Percentiles rank a stretch among this genome's conserved stretches.
These are phyloP conservation scores for Leucophora obtusa DNA, from an alignment of 2,888 invertebrate species.

Conservation along the genomic window DNA sequence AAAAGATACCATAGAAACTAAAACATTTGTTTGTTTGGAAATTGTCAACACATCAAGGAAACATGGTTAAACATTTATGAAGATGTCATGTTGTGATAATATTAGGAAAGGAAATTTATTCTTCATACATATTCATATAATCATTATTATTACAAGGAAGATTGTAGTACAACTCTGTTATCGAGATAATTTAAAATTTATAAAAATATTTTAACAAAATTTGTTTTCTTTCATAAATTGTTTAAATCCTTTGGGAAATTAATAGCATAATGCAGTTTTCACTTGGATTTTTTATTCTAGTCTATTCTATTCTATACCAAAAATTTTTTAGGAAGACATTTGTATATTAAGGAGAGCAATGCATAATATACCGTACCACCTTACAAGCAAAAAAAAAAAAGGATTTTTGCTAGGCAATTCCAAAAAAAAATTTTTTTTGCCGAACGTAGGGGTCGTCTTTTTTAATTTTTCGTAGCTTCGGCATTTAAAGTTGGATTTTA, in stretches of 20 bases:
- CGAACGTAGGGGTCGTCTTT: too few species aligned
- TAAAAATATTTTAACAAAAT: background rate
- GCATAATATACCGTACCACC: too few species aligned
- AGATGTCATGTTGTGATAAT: conserved; percentile 2
- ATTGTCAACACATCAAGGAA: conserved; percentile 53
- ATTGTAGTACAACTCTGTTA: background rate
- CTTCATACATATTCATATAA: background rate
- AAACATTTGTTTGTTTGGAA: conserved; percentile 29
- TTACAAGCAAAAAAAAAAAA: too few species aligned
- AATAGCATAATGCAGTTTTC: background rate
- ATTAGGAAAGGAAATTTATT: background rate
- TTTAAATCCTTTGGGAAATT: too few species aligned
- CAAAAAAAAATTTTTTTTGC: too few species aligned
- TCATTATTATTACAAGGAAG: background rate
- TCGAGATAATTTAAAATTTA: background rate
- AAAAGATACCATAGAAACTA: conserved; percentile 35
- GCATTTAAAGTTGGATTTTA: too few species aligned
- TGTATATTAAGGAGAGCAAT: too few species aligned
- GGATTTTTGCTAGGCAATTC: too few species aligned
- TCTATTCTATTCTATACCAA: too few species aligned
- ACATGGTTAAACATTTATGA: conserved; percentile 14
- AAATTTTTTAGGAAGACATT: too few species aligned
- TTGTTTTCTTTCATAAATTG: too few species aligned
- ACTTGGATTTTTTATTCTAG: background rate
- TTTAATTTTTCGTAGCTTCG: too few species aligned